Evolutionary conservation across 2,113 vertebrate genomes (phyloP), one percentile per base, ranked within the genome.

Genomic region (Amphilophus citrinellus): DNA sequence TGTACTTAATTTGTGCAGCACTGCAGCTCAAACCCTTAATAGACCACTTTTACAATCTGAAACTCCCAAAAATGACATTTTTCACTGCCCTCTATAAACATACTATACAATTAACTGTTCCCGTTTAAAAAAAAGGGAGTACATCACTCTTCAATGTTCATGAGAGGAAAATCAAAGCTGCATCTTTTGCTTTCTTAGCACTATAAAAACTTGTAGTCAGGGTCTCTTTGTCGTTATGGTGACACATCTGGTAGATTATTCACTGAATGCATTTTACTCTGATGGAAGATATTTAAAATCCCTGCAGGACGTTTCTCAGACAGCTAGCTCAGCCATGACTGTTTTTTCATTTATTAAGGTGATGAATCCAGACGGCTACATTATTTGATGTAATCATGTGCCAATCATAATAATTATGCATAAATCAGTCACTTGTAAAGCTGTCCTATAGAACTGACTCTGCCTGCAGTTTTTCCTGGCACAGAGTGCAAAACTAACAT

Each of bases 1-100:
- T 92, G 77, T 47, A 85, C 83, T 86, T 93, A 85, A 91, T 93
- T 82, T 91, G 87, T 93, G 86, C 62, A 83, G 84, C 75, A 83
- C 89, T 88, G 78, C 68, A 80, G 81, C 82, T 86, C 22, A 14
- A 90, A 82, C 77, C 63, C 83, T 90, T 87, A 88, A 88, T 88
- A 77, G 75, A 90, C 79, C 76, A 65, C 78, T 92, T 94, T 90
- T 79, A 88, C 83, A 88, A 87, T 87, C 77, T 71, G 73, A 47
- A 62, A 76, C 68, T 85, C 77, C 81, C 76, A 84, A 87, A 92
- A 89, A 84, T 37, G 66, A 66, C 24, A 85, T 83, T 61, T 79
- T 88, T 27, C 5, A 83, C 57, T 71, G 76, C 76, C 65, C 65
- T 84, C 82, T 88, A 92, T 89, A 89, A 91, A 91, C 84, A 61